phyloP scores from a whole-genome alignment of 2,888 invertebrate genomes.

The Hartigia nigra region DNA sequence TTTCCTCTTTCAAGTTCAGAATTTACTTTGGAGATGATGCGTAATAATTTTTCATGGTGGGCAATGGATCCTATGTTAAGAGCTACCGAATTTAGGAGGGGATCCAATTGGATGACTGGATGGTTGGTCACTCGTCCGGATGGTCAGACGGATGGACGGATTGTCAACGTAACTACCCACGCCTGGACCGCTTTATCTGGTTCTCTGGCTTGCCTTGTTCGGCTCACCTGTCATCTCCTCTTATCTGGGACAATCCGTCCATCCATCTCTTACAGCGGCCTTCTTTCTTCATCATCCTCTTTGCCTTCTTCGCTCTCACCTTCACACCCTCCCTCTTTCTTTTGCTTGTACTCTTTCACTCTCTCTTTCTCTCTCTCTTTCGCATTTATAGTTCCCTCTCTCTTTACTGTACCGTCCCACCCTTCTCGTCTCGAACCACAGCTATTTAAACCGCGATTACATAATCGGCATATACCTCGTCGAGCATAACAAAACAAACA shows the following conservation, averaged over 20 bases:
- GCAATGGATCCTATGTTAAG: background rate
- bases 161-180: constrained; percentile 35
- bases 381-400: background rate
- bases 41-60: background rate
- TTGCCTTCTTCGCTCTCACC: constrained; percentile 6
- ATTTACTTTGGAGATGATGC: too few species aligned
- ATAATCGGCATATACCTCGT: background rate
- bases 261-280: constrained; percentile 43
- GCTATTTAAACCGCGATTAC: background rate
- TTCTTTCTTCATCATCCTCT: constrained; percentile 15
- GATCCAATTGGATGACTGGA: background rate
- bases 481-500: constrained; percentile 13
- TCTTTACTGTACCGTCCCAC: background rate
- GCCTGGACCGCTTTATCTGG: constrained; percentile 41
- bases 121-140: background rate
- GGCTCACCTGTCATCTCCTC: constrained; percentile 57
- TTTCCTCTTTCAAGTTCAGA: too few species aligned
- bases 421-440: background rate
- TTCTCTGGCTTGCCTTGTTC: constrained; percentile 35
- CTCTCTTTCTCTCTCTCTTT: background rate
- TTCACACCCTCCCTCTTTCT: constrained; percentile 4
- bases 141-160: constrained; percentile 9
- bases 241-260: constrained; percentile 54
- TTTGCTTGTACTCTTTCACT: background rate
- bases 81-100: background rate